Evolutionary conservation across 2,888 invertebrate genomes (phyloP).

Genomic region (Eumacrocentrus americanus): DNA sequence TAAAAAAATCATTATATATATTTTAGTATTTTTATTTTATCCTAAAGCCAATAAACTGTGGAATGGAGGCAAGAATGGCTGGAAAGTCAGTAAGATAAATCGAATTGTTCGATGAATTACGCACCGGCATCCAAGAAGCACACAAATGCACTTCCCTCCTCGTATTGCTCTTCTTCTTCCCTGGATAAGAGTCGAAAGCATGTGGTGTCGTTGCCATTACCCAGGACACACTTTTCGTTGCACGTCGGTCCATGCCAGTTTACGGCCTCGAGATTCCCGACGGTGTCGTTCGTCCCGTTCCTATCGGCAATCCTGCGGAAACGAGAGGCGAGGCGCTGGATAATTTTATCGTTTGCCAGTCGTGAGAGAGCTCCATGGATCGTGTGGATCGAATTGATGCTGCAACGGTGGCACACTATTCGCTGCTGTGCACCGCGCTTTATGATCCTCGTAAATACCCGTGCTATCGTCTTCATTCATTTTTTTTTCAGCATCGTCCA

Average conservation of each 20-base stretch:
- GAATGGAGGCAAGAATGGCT: not conserved
- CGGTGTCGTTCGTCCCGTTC: slow-evolving; percentile 22
- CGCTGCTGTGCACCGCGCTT: slow-evolving; percentile 16
- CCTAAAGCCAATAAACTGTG: no score
- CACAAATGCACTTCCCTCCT: slow-evolving; percentile 2
- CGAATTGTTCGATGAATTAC: slow-evolving; percentile 3
- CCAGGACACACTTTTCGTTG: slow-evolving; percentile 21
- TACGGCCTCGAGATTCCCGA: slow-evolving; percentile 17
- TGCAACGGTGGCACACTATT: slow-evolving; percentile 16
- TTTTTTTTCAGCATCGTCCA: not conserved
- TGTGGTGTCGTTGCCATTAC: slow-evolving; percentile 16
- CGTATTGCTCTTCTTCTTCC: slow-evolving; percentile 12
- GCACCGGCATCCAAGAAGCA: slow-evolving; percentile 21
- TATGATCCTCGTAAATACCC: slow-evolving; percentile 28
- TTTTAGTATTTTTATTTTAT: no score
- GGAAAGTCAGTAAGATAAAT: slow-evolving; percentile 1
- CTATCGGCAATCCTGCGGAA: slow-evolving; percentile 27
- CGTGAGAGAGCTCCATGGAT: slow-evolving; percentile 7
- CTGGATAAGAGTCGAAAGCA: slow-evolving; percentile 20
- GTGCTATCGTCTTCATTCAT: slow-evolving; percentile 14
- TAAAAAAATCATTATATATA: no score
- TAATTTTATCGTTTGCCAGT: slow-evolving; percentile 25
- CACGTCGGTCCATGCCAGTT: slow-evolving; percentile 27
- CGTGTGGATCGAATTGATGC: slow-evolving; percentile 13
- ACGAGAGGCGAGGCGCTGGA: slow-evolving; percentile 22